A percentile compares a stretch with the other conserved stretches of the same genome.
Evolutionary conservation across 2,888 invertebrate species (phyloP).

Genomic region (Pharmacophagus antenor): DNA sequence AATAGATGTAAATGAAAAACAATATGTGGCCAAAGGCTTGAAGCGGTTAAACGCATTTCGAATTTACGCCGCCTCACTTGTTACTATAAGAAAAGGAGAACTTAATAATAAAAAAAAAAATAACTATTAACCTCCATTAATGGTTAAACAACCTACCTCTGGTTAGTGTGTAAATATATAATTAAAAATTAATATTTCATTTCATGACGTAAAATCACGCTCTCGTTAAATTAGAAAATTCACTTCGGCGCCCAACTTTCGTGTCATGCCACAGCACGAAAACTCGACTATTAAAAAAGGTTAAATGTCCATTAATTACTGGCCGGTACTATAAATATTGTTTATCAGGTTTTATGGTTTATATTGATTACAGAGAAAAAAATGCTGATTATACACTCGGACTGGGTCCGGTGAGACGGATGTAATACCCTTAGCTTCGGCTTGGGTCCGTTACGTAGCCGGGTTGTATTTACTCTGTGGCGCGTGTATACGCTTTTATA

Average conservation of each 20-base stretch:
- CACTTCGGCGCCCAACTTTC: conserved; percentile 12
- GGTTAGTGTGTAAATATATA: background rate
- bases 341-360: conserved; percentile 5
- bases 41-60: no score
- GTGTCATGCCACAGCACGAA: conserved; percentile 12
- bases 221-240: conserved; percentile 13
- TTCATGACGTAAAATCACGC: conserved; percentile 26
- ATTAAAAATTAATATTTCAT: conserved; percentile 12
- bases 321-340: conserved; percentile 9
- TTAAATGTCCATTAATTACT: conserved; percentile 21
- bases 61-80: no score
- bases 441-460: conserved; percentile 52
- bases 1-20: no score
- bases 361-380: background rate
- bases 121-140: background rate
- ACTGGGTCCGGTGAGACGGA: background rate
- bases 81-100: no score
- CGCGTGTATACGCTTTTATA: conserved; percentile 33
- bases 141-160: background rate
- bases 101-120: no score
- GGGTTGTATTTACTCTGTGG: conserved; percentile 61
- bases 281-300: conserved; percentile 13
- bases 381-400: background rate
- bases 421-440: conserved; percentile 32
- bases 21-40: no score